A percentile compares a stretch with the other conserved stretches of the same genome.
Evolutionary conservation across 2,113 vertebrate species (phyloP).

Genomic region (Rhea pennata): DNA sequence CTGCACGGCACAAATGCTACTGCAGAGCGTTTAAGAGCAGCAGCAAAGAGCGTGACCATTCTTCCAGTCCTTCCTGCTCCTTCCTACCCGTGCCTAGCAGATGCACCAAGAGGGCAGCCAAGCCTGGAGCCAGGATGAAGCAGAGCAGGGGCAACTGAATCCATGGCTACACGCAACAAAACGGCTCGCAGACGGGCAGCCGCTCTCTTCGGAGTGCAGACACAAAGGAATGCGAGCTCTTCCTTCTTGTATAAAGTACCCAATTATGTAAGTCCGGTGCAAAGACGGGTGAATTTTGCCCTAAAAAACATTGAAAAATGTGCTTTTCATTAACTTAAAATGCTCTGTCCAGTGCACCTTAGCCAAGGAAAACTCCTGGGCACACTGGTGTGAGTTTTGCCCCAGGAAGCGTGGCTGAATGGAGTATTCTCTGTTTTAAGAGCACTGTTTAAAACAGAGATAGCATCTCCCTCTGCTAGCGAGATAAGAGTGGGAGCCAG

Average conservation of each 20-base stretch:
- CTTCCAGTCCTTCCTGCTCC: not conserved
- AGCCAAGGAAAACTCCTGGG: not conserved
- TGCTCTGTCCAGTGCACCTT: rapidly evolving
- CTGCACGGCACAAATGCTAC: not conserved
- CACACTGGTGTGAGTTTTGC: not conserved
- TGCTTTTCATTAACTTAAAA: not conserved
- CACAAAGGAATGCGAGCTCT: not conserved
- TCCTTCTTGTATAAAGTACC: not conserved
- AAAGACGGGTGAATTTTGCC: not conserved
- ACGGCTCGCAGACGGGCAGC: not conserved
- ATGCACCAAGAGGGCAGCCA: not conserved
- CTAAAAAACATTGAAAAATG: not conserved
- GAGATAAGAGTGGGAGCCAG: not conserved
- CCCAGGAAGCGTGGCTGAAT: not conserved
- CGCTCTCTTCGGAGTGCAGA: not conserved
- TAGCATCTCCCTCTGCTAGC: not conserved
- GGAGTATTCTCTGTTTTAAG: not conserved
- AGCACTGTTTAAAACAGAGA: not conserved
- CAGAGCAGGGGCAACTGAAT: not conserved
- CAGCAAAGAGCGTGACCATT: not conserved
- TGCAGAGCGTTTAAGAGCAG: not conserved
- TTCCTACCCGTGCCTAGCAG: not conserved
- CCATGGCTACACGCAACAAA: not conserved
- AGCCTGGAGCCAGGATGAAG: not conserved
- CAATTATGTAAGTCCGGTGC: not conserved